Conservation (phyloP, 2,797 vertebrate species). For the Hypotaenidia philippensis region DNA sequence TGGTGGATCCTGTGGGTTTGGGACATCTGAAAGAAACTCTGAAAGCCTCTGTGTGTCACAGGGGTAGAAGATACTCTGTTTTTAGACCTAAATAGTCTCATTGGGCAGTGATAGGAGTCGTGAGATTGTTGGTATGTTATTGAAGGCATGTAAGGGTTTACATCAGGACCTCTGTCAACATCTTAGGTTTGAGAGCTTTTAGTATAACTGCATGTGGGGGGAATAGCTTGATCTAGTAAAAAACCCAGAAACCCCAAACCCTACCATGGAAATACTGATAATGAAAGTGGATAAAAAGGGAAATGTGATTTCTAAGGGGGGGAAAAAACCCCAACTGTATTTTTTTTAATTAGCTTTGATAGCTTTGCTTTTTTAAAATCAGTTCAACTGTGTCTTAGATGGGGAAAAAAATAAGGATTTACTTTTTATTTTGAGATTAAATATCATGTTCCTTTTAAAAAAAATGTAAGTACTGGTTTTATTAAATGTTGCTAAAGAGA, state of each 20-base stretch:
- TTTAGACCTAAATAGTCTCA: neutral
- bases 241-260: neutral
- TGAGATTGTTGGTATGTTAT: neutral
- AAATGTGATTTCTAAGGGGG: neutral
- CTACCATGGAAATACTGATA: neutral
- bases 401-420: neutral
- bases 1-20: neutral
- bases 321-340: neutral
- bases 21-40: neutral
- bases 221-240: neutral
- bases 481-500: slow-evolving; percentile 46
- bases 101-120: neutral
- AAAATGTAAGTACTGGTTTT: neutral
- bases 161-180: neutral
- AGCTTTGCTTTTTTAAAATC: neutral
- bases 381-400: neutral
- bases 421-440: neutral
- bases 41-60: neutral
- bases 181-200: neutral
- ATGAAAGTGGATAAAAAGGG: neutral
- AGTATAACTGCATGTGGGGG: neutral
- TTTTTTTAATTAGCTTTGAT: neutral
- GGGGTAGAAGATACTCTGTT: neutral
- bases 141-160: accelerated
- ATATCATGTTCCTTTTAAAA: neutral